A percentile compares a stretch with the other conserved stretches of the same genome.
Evolutionary conservation across 64 coral and sea anemone species (phyloP).

Genomic region (Stichodactyla mertensii): DNA sequence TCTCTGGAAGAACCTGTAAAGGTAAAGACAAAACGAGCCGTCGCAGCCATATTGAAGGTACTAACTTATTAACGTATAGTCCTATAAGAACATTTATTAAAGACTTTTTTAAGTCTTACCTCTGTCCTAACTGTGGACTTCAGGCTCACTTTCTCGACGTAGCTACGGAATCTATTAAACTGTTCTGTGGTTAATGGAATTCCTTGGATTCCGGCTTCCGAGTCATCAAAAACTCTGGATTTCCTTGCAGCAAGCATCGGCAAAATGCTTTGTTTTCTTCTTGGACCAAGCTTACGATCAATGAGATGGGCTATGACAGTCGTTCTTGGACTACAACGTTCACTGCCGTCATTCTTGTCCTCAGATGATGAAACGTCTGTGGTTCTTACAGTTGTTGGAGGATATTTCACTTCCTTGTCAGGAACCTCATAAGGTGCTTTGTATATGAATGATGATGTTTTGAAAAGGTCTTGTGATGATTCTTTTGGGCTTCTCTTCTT

Average conservation of each 20-base stretch:
- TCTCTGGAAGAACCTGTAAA: too few relatives aligned
- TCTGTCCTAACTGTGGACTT: slow-evolving; percentile 23
- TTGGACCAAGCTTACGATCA: slow-evolving; percentile 21
- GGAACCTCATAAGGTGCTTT: too few relatives aligned
- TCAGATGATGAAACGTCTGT: neutral
- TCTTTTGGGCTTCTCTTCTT: neutral
- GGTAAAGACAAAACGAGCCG: too few relatives aligned
- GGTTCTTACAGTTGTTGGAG: neutral
- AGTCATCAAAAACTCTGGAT: slow-evolving; percentile 24
- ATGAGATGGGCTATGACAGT: slow-evolving; percentile 33
- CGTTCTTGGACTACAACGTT: neutral
- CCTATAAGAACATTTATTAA: neutral
- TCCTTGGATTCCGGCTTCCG: neutral
- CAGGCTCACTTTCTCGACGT: slow-evolving; percentile 21
- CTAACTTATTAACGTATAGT: too few relatives aligned
- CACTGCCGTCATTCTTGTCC: neutral
- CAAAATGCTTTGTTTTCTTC: slow-evolving; percentile 35
- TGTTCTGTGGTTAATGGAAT: slow-evolving; percentile 35
- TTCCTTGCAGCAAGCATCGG: slow-evolving; percentile 1
- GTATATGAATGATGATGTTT: too few relatives aligned
- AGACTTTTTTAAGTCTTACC: slow-evolving; percentile 14
- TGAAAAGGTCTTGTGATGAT: neutral
- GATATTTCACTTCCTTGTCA: too few relatives aligned
- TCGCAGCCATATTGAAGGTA: neutral
- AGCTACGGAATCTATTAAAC: slow-evolving; percentile 22